Percentiles rank a stretch among this genome's conserved stretches.
Conservation (phyloP, 1,140 invertebrate species). For the Caerostris extrusa region DNA sequence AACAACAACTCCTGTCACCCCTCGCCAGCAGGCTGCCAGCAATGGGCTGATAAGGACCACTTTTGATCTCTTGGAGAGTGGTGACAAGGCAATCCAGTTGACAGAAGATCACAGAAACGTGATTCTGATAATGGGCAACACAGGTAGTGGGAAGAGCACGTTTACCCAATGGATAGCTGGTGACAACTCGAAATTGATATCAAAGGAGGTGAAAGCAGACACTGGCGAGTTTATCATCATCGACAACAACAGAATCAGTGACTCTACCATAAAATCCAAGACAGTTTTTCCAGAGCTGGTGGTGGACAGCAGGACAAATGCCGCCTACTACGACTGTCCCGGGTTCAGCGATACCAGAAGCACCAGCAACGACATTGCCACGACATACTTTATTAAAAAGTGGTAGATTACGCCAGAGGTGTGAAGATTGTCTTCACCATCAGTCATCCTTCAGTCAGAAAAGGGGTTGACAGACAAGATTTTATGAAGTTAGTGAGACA, state of each 20-base stretch:
- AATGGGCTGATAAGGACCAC: neutral
- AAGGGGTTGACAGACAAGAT: constrained; percentile 5
- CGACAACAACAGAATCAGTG: neutral
- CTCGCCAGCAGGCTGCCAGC: no score
- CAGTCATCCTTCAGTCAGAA: neutral
- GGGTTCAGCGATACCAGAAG: constrained; percentile 14
- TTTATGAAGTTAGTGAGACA: constrained; percentile 20
- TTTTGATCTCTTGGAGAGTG: constrained; percentile 1
- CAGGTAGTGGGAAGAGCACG: constrained; percentile 7
- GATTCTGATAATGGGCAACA: constrained; percentile 1
- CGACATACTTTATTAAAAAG: constrained; percentile 49
- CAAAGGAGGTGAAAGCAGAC: neutral
- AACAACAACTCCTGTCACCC: no score
- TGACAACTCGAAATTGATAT: neutral
- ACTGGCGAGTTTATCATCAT: neutral
- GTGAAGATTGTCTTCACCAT: neutral
- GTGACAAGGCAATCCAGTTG: neutral
- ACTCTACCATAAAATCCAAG: constrained; percentile 5
- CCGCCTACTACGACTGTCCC: constrained; percentile 22
- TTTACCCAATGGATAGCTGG: constrained; percentile 37
- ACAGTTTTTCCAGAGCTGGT: constrained; percentile 34
- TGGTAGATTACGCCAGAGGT: neutral
- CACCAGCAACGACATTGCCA: neutral
- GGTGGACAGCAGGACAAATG: neutral
- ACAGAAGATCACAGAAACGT: neutral